Conservation (phyloP, 2,888 invertebrate species). For the Bursaphelenchus okinawaensis region DNA sequence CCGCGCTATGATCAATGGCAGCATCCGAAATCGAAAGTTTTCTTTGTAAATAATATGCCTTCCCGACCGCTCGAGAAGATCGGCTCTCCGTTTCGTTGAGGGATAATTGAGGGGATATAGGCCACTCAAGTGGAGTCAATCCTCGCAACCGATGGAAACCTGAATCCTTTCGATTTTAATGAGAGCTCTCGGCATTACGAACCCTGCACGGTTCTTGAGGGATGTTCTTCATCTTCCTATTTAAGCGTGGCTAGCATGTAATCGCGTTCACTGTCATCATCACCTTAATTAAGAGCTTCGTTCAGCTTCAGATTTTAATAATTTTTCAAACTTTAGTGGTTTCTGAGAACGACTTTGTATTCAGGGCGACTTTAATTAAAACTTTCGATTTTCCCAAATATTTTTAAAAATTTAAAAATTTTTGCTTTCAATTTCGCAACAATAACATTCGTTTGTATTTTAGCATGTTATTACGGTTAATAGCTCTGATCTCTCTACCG, state of each 20-base stretch:
- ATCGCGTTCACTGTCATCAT: constrained; percentile 2
- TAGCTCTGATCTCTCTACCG: not conserved
- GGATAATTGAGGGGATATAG: not conserved
- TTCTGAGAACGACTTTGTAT: too few species aligned
- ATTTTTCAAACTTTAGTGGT: not conserved
- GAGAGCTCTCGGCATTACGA: not conserved
- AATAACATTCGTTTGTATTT: not conserved
- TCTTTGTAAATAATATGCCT: too few species aligned
- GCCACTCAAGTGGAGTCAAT: not conserved
- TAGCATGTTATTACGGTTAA: not conserved
- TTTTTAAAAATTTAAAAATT: too few species aligned
- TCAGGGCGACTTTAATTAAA: too few species aligned
- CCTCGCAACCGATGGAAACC: not conserved
- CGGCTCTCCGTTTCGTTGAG: not conserved
- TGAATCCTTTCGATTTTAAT: not conserved
- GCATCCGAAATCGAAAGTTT: not conserved
- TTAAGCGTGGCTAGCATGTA: not conserved
- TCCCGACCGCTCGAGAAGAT: not conserved
- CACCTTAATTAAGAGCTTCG: not conserved
- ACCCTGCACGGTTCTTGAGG: not conserved
- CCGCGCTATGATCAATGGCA: too few species aligned
- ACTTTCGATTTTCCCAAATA: too few species aligned
- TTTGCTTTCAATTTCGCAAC: too few species aligned
- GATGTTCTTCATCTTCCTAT: not conserved
- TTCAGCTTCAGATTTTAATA: not conserved